Evolutionary conservation across 2,888 invertebrate genomes (phyloP), one percentile per base, ranked within the genome.

Genomic region (Rotaria socialis): DNA sequence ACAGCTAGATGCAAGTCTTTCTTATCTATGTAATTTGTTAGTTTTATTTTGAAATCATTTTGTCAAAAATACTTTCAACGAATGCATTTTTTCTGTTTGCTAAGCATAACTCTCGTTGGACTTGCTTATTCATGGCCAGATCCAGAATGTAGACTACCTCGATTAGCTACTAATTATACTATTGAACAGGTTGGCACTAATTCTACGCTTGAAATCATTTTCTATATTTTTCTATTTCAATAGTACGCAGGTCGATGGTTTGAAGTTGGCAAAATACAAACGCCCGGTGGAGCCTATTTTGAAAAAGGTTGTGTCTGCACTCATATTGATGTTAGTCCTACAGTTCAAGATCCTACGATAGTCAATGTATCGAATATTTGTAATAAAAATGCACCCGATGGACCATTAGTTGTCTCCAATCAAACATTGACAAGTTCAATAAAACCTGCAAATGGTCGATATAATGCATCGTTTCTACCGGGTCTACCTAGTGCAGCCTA

Each of bases 281-380:
- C 89, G 0, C 87, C 89, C 7, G 89, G 89, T 0, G 89, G 89
- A 0, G 89, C 89, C 0, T 87, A 86, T 43, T 89, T 89, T 52
- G 89, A 89, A 87, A 89, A 88, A 85, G 89, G 89, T 85, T 89
- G 89, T 87, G 89, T 89, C 5, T 89, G 89, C 85, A 89, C 89
- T 2, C 88, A 88, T 22, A 89, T 89, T 16, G 88, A 89, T 86
- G 88, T 89, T 19, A 27, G 87, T 58, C 87, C 88, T 0, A 87
- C 87, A 16, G 50, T 87, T 35, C 88, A 88, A 2, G 88, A 88
- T 3, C 88, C 88, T 8, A 88, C 88, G 2, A 89, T 89, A 55
- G 87, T 88, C 19, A 88, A 86, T 1, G 89, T 89, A 14, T 84
- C 88, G 16, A 89, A 89, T 86, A 88, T 88, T 85, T 89, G 89